phyloP scores from a whole-genome alignment of 2,888 invertebrate species.

The Crematogaster levior region DNA sequence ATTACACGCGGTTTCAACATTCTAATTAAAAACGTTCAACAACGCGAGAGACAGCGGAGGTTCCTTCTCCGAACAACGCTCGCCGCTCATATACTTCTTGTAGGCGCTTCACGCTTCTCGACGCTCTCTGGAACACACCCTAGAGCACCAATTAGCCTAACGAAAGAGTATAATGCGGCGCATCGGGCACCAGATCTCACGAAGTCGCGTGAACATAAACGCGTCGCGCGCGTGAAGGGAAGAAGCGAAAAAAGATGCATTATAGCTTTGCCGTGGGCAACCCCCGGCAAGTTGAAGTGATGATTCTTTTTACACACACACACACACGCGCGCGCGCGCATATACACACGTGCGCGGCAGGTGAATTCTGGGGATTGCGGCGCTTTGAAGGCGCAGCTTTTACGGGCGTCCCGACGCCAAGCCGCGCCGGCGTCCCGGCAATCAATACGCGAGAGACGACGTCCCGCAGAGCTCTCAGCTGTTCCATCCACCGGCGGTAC shows the following conservation, averaged over 20 bases:
- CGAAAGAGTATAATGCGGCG: conserved; percentile 21
- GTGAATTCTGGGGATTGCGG: conserved; percentile 64
- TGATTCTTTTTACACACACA: neutral
- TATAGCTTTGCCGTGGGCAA: neutral
- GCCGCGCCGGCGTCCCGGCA: conserved; percentile 83
- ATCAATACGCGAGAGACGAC: conserved; percentile 80
- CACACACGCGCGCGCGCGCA: neutral
- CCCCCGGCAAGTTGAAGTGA: conserved; percentile 10
- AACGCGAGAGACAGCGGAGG: conserved; percentile 5
- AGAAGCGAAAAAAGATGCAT: neutral
- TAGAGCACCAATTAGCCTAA: conserved; percentile 35
- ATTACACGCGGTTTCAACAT: conserved; percentile 7
- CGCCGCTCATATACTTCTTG: neutral
- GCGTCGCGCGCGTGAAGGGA: conserved; percentile 20
- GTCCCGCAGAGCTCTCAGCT: conserved; percentile 79
- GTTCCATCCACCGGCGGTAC: conserved; percentile 60
- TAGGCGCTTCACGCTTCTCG: neutral
- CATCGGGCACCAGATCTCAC: conserved; percentile 20
- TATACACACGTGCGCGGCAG: conserved; percentile 55
- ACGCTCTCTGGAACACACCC: conserved; percentile 31
- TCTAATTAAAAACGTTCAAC: conserved; percentile 33
- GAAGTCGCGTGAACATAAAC: conserved; percentile 25
- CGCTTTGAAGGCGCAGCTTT: conserved; percentile 64
- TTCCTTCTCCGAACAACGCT: neutral
- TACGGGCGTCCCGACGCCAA: conserved; percentile 79